Conservation (phyloP, 2,888 invertebrate species). For the Thymelicus acteon region DNA sequence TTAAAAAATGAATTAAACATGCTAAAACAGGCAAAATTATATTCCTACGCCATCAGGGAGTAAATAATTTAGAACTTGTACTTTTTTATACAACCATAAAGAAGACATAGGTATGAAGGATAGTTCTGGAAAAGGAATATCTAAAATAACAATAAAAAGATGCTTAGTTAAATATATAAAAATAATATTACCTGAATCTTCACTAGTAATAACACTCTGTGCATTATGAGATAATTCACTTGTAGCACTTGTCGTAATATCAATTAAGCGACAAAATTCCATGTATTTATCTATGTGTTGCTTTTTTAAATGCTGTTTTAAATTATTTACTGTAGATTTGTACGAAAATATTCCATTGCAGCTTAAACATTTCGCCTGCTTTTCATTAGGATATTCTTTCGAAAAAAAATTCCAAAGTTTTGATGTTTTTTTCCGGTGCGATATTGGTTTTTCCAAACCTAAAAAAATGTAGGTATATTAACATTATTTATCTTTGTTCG, state of each 20-base stretch:
- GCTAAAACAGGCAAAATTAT: too few relatives aligned
- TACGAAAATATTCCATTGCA: neutral
- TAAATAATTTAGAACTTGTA: too few relatives aligned
- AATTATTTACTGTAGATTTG: neutral
- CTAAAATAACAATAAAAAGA: too few relatives aligned
- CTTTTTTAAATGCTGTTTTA: neutral
- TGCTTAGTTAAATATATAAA: too few relatives aligned
- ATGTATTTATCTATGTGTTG: neutral
- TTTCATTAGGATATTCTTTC: neutral
- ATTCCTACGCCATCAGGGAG: too few relatives aligned
- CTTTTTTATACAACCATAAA: too few relatives aligned
- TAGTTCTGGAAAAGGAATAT: too few relatives aligned
- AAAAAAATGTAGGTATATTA: neutral
- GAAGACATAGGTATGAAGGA: too few relatives aligned
- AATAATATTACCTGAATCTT: neutral
- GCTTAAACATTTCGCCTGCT: neutral
- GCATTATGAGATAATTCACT: neutral
- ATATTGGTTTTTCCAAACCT: neutral
- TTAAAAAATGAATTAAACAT: too few relatives aligned
- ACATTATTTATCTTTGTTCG: neutral
- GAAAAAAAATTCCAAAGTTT: constrained; percentile 6
- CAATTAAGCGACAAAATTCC: neutral
- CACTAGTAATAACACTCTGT: neutral
- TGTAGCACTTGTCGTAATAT: neutral
- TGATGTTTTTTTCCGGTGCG: neutral